A percentile compares a stretch with the other conserved stretches of the same genome.
phyloP scores from a whole-genome alignment of 2,888 invertebrate species.

The Panzeria rudis region DNA sequence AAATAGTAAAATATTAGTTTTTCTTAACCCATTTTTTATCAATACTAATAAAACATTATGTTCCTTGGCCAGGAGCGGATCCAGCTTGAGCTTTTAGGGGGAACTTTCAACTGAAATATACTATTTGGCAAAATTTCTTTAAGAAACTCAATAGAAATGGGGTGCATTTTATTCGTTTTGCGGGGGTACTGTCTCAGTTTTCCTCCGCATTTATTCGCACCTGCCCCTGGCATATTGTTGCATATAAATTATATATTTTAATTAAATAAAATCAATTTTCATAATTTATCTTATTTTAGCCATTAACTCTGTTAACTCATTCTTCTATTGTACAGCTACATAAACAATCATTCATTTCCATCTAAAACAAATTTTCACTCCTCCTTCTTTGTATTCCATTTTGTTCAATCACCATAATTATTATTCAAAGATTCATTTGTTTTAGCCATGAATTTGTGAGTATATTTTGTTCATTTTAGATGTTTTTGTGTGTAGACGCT shows the following conservation, averaged over 20 bases:
- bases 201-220: no score
- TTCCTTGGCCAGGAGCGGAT: no score
- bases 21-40: neutral
- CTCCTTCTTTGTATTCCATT: neutral
- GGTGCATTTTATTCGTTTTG: no score
- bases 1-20: conserved; percentile 2
- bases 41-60: conserved; percentile 13
- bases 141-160: no score
- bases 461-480: conserved; percentile 35
- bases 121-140: no score
- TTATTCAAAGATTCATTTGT: conserved; percentile 67
- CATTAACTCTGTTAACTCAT: conserved; percentile 34
- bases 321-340: neutral
- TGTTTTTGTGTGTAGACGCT: neutral
- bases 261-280: conserved; percentile 70
- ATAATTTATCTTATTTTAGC: conserved; percentile 65
- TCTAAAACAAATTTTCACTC: conserved; percentile 12
- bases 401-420: conserved; percentile 53
- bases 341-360: conserved; percentile 35
- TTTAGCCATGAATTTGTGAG: conserved; percentile 48
- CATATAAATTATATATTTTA: conserved; percentile 66
- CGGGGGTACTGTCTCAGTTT: no score
- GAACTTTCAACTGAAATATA: no score
- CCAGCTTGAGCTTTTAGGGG: no score
- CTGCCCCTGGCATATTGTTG: conserved; percentile 59